Evolutionary conservation across 2,797 vertebrate genomes (phyloP).

Genomic region (Chrysocyon brachyurus): DNA sequence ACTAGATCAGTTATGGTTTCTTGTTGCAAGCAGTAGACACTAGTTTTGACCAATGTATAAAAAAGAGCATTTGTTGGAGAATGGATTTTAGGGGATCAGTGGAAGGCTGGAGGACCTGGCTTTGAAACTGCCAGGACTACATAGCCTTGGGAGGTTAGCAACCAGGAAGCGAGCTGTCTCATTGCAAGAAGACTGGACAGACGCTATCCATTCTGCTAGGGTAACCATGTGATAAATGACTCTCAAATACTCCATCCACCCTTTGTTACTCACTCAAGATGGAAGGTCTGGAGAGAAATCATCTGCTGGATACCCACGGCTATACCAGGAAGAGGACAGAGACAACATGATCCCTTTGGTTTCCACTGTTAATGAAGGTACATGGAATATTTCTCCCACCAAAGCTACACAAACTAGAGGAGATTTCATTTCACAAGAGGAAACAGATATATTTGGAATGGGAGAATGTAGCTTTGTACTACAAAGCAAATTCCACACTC

Average conservation of each 20-base stretch:
- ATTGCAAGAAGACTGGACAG: background rate
- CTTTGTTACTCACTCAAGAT: background rate
- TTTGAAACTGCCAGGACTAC: background rate
- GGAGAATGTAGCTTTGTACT: too few species aligned
- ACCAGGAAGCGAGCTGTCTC: background rate
- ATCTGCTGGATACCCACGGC: background rate
- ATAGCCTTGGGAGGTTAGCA: background rate
- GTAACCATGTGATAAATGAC: background rate
- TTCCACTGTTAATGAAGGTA: background rate
- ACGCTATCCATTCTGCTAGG: background rate
- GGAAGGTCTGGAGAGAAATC: background rate
- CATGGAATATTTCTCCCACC: background rate
- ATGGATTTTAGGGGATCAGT: background rate
- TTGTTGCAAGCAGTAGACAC: background rate
- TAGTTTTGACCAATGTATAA: background rate
- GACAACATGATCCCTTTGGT: background rate
- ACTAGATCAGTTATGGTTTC: background rate
- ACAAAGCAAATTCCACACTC: background rate
- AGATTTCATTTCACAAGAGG: background rate
- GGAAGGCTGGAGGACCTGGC: background rate
- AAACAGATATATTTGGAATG: background rate
- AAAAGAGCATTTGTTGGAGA: conserved; percentile 16
- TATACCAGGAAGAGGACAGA: background rate
- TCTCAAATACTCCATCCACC: background rate
- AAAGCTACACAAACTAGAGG: background rate